A percentile compares a stretch with the other conserved stretches of the same genome.
These are phyloP conservation scores for Pseudomugil tenellus DNA, from an alignment of 2,797 vertebrate species.

Conservation along the genomic window DNA sequence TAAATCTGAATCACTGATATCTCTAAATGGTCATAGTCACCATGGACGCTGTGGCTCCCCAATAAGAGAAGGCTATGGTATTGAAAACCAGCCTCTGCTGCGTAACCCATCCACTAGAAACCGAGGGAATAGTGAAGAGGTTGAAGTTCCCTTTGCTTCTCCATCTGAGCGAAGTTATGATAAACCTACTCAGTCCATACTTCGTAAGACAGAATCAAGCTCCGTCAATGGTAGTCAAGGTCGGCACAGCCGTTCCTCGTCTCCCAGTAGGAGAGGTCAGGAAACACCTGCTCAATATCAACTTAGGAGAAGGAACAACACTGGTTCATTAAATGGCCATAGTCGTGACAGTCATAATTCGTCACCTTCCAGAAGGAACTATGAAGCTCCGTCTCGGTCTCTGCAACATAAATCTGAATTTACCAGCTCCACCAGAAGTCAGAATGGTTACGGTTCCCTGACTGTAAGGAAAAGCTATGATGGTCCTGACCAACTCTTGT, in stretches of 20 bases:
- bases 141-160: conserved; percentile 27
- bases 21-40: conserved; percentile 60
- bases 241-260: conserved; percentile 52
- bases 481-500: conserved; percentile 37
- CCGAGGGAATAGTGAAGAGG: conserved; percentile 43
- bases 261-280: conserved; percentile 60
- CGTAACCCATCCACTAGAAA: conserved; percentile 61
- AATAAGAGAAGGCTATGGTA: conserved; percentile 81
- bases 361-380: conserved; percentile 63
- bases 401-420: conserved; percentile 56
- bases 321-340: conserved; percentile 36
- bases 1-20: conserved; percentile 71
- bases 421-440: conserved; percentile 34
- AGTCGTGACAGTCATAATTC: conserved; percentile 56
- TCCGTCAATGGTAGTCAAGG: conserved; percentile 16
- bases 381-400: conserved; percentile 62
- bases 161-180: conserved; percentile 44
- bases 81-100: conserved; percentile 71
- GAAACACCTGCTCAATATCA: conserved; percentile 50
- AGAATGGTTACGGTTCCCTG: conserved; percentile 42
- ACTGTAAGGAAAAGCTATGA: conserved; percentile 57
- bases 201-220: conserved; percentile 60
- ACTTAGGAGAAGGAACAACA: conserved; percentile 55
- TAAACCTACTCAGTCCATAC: conserved; percentile 49
- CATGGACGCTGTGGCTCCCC: conserved; percentile 79